Base-by-base conservation (phyloP, 2,113 vertebrate species). In the Rattus rattus region DNA sequence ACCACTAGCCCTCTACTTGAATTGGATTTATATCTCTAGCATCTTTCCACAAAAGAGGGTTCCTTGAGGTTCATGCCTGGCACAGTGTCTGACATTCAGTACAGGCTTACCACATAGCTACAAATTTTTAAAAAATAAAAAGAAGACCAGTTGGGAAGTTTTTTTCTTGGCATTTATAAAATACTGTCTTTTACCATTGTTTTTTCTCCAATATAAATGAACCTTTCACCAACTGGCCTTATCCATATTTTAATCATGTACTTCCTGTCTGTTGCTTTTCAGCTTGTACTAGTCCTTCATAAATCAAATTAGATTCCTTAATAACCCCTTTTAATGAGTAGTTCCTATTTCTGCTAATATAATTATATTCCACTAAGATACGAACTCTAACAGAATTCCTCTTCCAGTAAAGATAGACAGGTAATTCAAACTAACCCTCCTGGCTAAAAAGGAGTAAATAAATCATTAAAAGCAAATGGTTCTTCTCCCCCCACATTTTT, bases 371-470 rank as follows among this genome's bases (percentile, higher is more conserved):
- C 26, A 86, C 52, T 61, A 84, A n/a, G 83, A 85, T 65, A 9
- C 43, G 97, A 80, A 43, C 79, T 88, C 63, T 69, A 79, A 91
- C 88, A 88, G 92, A 92, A 47, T 92, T 70, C 59, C 56, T 95
- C 19, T 91, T 72, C 59, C 33, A 95, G 73, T 69, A 65, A 75
- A 92, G 73, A 65, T 75, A 80, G 90, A 84, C 36, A 88, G 12
- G 56, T 79, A 69, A 86, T 86, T 70, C 19, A 93, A 39, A 95
- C 90, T 80, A 81, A 94, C 20, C 13, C 33, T 94, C 52, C 79
- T 83, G 65, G 26, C 20, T 93, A 39, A 95, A 67, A 88, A 85
- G 92, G 85, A 56, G 19, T 52, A 26, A 63, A 85, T 61, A 30
- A 93, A 86, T 81, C 90, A 94, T 61, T 83, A 86, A 92, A 93